A percentile compares a stretch with the other conserved stretches of the same genome.
Evolutionary conservation across 2,888 invertebrate genomes (phyloP).

Genomic region (Scrobipalpa atriplicella): DNA sequence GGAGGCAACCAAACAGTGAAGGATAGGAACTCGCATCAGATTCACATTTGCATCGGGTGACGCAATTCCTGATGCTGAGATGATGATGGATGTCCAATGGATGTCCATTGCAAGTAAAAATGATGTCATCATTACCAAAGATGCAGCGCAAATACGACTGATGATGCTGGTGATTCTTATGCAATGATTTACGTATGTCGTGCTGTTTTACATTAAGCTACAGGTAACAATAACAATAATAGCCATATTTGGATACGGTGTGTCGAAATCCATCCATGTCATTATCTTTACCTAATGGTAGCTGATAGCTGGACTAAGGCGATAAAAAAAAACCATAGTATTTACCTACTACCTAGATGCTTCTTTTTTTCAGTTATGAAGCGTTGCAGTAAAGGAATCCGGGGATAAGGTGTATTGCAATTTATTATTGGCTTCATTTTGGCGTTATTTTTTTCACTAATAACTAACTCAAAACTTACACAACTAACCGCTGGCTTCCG

Average conservation of each 20-base stretch:
- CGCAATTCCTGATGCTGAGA: conserved; percentile 4
- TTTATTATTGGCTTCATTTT: too few species aligned
- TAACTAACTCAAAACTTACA: neutral
- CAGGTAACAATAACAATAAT: neutral
- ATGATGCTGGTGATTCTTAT: neutral
- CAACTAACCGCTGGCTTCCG: neutral
- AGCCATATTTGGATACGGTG: too few species aligned
- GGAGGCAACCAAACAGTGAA: neutral
- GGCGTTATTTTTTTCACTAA: too few species aligned
- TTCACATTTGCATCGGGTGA: conserved; percentile 35
- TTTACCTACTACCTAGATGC: too few species aligned
- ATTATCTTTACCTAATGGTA: too few species aligned
- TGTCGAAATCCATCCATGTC: too few species aligned
- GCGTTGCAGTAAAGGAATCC: too few species aligned
- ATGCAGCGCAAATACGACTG: too few species aligned
- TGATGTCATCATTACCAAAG: conserved; percentile 6
- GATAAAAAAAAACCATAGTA: too few species aligned
- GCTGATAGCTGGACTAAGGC: too few species aligned
- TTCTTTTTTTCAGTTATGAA: too few species aligned
- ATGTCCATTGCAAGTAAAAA: neutral
- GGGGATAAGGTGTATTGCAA: too few species aligned
- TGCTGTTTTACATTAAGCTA: neutral
- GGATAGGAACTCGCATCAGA: conserved; percentile 32
- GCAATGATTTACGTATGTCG: neutral
- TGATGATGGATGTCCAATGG: conserved; percentile 7